Evolutionary conservation across 2,888 invertebrate genomes (phyloP).

Genomic region (Epiperipatus broadwayi): DNA sequence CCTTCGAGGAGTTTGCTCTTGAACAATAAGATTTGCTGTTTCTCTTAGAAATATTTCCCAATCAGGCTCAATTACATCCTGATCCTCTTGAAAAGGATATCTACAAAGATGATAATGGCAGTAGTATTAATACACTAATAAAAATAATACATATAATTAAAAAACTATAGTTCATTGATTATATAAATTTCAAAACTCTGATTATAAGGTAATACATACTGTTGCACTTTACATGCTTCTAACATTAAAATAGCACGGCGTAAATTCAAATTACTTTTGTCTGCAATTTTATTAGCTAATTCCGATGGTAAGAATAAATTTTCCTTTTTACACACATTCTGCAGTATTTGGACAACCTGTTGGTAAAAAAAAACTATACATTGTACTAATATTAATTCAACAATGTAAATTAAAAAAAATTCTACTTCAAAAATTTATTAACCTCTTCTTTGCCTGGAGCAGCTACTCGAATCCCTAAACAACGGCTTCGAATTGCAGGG

Average conservation of each 20-base stretch:
- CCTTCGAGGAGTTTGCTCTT: constrained; percentile 60
- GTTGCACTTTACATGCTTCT: constrained; percentile 77
- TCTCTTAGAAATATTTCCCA: constrained; percentile 75
- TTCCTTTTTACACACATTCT: constrained; percentile 57
- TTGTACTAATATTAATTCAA: constrained; percentile 1
- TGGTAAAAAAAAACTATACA: constrained; percentile 10
- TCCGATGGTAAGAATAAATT: constrained; percentile 52
- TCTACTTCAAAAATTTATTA: too few relatives aligned
- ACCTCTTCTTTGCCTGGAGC: constrained; percentile 67
- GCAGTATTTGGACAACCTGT: constrained; percentile 21
- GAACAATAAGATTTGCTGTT: constrained; percentile 63
- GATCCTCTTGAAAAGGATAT: constrained; percentile 58
- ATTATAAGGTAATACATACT: constrained; percentile 32
- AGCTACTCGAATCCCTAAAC: constrained; percentile 72
- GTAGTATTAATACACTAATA: too few relatives aligned
- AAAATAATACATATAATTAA: constrained; percentile 8
- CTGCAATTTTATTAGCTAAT: constrained; percentile 54
- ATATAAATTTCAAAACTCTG: constrained; percentile 20
- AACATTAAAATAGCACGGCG: constrained; percentile 77
- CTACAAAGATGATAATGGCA: constrained; percentile 25
- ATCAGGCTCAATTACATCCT: constrained; percentile 66
- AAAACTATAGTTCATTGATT: not conserved
- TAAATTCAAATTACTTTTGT: constrained; percentile 64
- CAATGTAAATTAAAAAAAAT: constrained; percentile 10
- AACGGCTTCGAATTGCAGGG: constrained; percentile 88